phyloP scores from a whole-genome alignment of 2,113 vertebrate species.

The Cricetomys ansorgei region DNA sequence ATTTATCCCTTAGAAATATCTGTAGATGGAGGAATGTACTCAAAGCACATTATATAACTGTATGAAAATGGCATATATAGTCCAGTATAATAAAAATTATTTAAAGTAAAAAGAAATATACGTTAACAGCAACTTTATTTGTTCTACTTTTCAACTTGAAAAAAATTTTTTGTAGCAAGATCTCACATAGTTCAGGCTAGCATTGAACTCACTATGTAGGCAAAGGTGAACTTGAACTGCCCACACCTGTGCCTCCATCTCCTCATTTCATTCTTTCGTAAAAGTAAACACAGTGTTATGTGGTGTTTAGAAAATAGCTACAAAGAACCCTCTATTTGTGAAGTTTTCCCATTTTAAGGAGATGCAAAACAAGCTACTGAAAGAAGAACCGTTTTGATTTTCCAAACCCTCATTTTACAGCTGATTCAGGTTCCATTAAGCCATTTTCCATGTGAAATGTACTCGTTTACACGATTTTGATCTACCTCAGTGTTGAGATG shows the following conservation, averaged over 20 bases:
- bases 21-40: neutral
- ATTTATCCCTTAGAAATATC: slow-evolving; percentile 50
- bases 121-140: slow-evolving; percentile 23
- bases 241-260: neutral
- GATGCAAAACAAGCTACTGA: neutral
- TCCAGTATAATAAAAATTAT: neutral
- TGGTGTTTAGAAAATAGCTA: slow-evolving; percentile 17
- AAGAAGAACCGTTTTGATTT: slow-evolving; percentile 12
- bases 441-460: slow-evolving; percentile 3
- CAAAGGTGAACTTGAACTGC: neutral
- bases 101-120: neutral
- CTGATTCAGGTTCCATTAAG: slow-evolving; percentile 28
- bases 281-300: slow-evolving; percentile 27
- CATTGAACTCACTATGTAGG: neutral
- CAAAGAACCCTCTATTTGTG: slow-evolving; percentile 13
- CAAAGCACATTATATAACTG: neutral
- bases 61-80: neutral
- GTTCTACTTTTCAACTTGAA: slow-evolving; percentile 7
- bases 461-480: slow-evolving; percentile 28
- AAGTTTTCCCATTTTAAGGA: slow-evolving; percentile 22
- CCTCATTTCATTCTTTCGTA: slow-evolving; percentile 7
- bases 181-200: neutral
- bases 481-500: neutral
- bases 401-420: neutral
- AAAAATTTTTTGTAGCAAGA: neutral